A percentile compares a stretch with the other conserved stretches of the same genome.
phyloP scores from a whole-genome alignment of 2,888 invertebrate species.

The Drosophila putrida region DNA sequence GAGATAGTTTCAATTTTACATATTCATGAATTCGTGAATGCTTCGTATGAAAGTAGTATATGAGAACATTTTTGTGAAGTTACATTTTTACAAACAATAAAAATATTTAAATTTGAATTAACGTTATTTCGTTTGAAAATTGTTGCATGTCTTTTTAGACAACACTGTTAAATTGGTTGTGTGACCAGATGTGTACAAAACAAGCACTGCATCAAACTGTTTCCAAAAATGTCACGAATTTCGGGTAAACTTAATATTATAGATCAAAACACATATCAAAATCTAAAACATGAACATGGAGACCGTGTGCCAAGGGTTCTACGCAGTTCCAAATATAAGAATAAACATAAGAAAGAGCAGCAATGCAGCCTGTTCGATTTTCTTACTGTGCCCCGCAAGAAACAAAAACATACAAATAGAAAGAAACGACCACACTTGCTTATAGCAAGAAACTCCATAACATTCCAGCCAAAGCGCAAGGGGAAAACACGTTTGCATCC shows the following conservation, averaged over 20 bases:
- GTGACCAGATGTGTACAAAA: slow-evolving; percentile 3
- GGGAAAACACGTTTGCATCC: slow-evolving; percentile 65
- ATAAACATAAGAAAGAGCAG: slow-evolving; percentile 43
- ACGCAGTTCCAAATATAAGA: slow-evolving; percentile 70
- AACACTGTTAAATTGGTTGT: neutral
- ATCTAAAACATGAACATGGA: slow-evolving; percentile 33
- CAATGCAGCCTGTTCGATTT: slow-evolving; percentile 58
- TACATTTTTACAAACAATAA: no score
- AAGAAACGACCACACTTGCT: slow-evolving; percentile 30
- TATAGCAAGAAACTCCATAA: slow-evolving; percentile 15
- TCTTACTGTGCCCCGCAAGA: slow-evolving; percentile 41
- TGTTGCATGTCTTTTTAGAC: no score
- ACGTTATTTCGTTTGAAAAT: no score
- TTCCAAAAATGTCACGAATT: slow-evolving; percentile 39
- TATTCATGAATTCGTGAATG: no score
- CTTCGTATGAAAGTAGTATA: no score
- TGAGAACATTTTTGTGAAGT: no score
- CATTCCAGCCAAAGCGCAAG: slow-evolving; percentile 42
- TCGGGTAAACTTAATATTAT: slow-evolving; percentile 68
- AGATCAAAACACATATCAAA: slow-evolving; percentile 55
- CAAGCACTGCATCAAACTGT: neutral
- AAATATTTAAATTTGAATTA: no score
- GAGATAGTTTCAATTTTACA: no score
- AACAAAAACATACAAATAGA: slow-evolving; percentile 40
- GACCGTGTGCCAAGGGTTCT: slow-evolving; percentile 13